Base-by-base conservation (phyloP, 2,888 invertebrate genomes). In the Cephus spinipes region DNA sequence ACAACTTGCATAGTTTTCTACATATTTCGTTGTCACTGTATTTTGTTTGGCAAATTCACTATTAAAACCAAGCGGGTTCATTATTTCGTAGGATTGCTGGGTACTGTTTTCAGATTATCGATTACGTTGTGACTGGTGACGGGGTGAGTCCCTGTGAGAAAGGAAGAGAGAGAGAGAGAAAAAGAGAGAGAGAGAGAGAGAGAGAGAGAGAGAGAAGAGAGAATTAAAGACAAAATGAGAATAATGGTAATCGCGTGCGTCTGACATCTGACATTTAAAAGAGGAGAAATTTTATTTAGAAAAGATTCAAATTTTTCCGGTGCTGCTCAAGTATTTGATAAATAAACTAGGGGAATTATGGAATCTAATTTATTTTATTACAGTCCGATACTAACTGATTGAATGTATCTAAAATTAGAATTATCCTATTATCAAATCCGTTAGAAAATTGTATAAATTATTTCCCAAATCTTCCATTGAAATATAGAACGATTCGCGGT, bases 31-130 rank as follows among this genome's bases (percentile, higher is more conserved):
- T 23, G 15, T 55, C 9, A 55, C 2, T 55, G 23, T 35, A 55
- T 55, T 23, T 55, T 23, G 0, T 23, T 55, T 6, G 9, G 3
- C 6, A 55, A 55, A 23, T 55, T 55, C 23, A 9, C 23, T 55
- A 1, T 55, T 55, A 55, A 23, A 55, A 0, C 23, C 23, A 83
- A 85, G 84, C 83, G 83, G 83, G 80, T 83, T 85, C 80, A 80
- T 83, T 80, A 82, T 82, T 83, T 55, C 40, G 55, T 55, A 55
- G 55, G 55, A 55, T 55, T 23, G 23, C 55, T 68, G 69, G 77
- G 74, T 33, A 76, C 80, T 81, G 78, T 82, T 82, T 81, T 76
- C 77, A 82, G 78, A 81, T 81, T 82, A 82, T 82, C 79, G 82
- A 80, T 81, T 79, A 78, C 77, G 71, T 71, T 71, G 71, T 32